Evolutionary conservation across 2,888 invertebrate genomes (phyloP).

Genomic region (Notodonta ziczac): DNA sequence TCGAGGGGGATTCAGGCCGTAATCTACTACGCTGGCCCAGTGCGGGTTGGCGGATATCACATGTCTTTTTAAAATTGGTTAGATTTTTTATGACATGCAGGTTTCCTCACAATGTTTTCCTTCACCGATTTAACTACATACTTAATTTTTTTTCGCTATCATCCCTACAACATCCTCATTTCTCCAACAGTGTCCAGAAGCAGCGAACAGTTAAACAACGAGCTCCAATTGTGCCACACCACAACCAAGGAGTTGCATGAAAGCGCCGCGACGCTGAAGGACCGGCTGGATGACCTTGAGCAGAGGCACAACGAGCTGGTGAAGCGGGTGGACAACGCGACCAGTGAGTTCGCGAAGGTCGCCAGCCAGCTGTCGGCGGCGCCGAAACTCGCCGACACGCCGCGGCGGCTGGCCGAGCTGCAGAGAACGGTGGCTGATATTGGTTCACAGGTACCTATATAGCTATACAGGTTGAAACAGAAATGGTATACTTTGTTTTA

Average conservation of each 20-base stretch:
- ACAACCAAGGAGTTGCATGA: slow-evolving; percentile 87
- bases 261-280: slow-evolving; percentile 86
- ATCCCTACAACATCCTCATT: too few relatives aligned
- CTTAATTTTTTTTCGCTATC: too few relatives aligned
- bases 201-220: slow-evolving; percentile 88
- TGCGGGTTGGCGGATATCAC: too few relatives aligned
- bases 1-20: too few relatives aligned
- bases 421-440: slow-evolving; percentile 84
- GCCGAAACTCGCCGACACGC: slow-evolving; percentile 85
- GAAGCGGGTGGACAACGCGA: slow-evolving; percentile 68
- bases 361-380: slow-evolving; percentile 84
- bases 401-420: slow-evolving; percentile 81
- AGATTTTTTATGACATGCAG: too few relatives aligned
- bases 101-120: too few relatives aligned
- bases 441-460: slow-evolving; percentile 83
- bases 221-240: slow-evolving; percentile 89
- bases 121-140: too few relatives aligned
- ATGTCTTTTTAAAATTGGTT: too few relatives aligned
- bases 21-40: too few relatives aligned
- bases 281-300: slow-evolving; percentile 84
- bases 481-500: too few relatives aligned
- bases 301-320: slow-evolving; percentile 76
- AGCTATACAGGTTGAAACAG: too few relatives aligned
- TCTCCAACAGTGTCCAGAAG: slow-evolving; percentile 86
- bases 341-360: slow-evolving; percentile 79